Conservation (phyloP, 2,113 vertebrate species). For the Rostratula benghalensis region DNA sequence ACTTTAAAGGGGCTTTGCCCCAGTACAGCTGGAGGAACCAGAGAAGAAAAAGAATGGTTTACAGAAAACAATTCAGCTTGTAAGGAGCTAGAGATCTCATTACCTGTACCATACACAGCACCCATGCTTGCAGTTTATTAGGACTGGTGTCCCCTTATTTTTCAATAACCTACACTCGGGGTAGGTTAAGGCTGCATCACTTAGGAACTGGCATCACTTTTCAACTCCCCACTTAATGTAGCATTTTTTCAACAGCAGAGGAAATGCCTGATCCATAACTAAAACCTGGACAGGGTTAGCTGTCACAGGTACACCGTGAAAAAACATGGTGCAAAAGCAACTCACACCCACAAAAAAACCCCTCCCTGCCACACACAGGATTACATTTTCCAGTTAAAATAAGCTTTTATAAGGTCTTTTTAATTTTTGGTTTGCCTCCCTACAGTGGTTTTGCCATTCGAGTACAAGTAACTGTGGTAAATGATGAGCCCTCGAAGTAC, state of each 20-base stretch:
- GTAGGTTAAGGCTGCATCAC: not conserved
- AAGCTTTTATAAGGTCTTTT: not conserved
- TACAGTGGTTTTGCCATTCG: not conserved
- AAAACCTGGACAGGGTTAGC: not conserved
- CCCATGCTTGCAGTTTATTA: not conserved
- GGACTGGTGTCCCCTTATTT: not conserved
- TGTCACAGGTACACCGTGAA: not conserved
- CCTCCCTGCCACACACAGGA: rapidly evolving
- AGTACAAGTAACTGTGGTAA: not conserved
- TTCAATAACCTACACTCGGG: not conserved
- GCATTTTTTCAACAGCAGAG: not conserved
- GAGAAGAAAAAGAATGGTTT: not conserved
- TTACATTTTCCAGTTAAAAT: not conserved
- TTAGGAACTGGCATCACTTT: not conserved
- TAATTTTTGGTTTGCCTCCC: not conserved
- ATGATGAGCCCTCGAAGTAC: not conserved
- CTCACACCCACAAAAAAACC: not conserved
- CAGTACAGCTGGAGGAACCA: not conserved
- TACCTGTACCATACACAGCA: not conserved
- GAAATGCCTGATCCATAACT: not conserved
- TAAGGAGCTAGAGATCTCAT: not conserved
- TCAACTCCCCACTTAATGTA: not conserved
- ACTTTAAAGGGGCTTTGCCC: not conserved
- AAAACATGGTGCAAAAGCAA: not conserved
- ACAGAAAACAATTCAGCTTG: not conserved